phyloP scores from a whole-genome alignment of 2,888 invertebrate species.

The Pimpla rufipes region DNA sequence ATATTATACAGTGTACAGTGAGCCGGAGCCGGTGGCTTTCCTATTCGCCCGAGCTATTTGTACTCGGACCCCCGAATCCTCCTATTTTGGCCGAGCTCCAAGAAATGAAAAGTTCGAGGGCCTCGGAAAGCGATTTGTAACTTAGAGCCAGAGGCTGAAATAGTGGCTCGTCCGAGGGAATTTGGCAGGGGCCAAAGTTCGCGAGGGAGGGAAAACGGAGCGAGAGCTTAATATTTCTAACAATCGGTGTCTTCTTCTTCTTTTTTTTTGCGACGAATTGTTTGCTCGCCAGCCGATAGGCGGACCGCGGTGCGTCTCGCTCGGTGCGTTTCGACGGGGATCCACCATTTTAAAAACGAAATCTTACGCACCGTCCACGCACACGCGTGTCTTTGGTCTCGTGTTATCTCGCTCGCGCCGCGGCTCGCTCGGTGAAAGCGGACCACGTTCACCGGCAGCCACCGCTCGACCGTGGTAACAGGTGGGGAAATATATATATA shows the following conservation, averaged over 20 bases:
- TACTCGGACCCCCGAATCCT: conserved; percentile 54
- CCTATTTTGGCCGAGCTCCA: conserved; percentile 48
- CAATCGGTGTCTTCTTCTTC: neutral
- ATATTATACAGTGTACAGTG: conserved; percentile 1
- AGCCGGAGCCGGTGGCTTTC: conserved; percentile 18
- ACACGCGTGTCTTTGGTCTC: conserved; percentile 50
- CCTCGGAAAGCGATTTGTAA: conserved; percentile 47
- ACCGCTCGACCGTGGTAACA: conserved; percentile 33
- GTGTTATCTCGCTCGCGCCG: conserved; percentile 41
- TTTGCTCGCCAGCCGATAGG: neutral
- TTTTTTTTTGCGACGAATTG: neutral
- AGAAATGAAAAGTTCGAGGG: conserved; percentile 51
- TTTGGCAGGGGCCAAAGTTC: neutral
- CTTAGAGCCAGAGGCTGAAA: conserved; percentile 28
- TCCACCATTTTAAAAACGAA: conserved; percentile 64
- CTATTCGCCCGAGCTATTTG: conserved; percentile 51
- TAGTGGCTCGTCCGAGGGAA: conserved; percentile 34
- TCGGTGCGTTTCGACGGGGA: conserved; percentile 16
- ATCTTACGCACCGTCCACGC: conserved; percentile 51
- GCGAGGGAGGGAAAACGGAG: conserved; percentile 1
- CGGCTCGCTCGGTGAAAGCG: conserved; percentile 26
- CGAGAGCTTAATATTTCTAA: conserved; percentile 6
- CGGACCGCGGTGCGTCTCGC: neutral
- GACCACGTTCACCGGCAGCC: conserved; percentile 18
- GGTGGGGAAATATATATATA: conserved; percentile 62